phyloP scores from a whole-genome alignment of 2,888 invertebrate genomes.

The Parnassius orleans region DNA sequence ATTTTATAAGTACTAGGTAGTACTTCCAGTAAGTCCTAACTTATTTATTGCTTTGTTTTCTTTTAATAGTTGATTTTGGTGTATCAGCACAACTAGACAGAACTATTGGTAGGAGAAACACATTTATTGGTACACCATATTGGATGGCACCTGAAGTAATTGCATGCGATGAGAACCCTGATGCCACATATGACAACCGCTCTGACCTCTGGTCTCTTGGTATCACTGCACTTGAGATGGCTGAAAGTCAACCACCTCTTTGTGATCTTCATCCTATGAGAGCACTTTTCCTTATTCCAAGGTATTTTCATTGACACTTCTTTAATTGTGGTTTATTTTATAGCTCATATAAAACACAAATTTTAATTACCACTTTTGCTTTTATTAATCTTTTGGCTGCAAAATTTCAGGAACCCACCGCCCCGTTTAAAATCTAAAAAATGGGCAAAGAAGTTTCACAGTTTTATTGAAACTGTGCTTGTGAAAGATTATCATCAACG shows the following conservation, averaged over 20 bases:
- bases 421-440: conserved; percentile 98
- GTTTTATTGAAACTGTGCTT: conserved; percentile 98
- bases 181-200: conserved; percentile 99
- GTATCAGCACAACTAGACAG: conserved; percentile 99
- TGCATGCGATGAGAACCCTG: conserved; percentile 99
- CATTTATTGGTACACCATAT: conserved; percentile 98
- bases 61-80: conserved; percentile 95
- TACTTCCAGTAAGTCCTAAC: conserved; percentile 17
- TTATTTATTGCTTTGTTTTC: conserved; percentile 24
- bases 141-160: conserved; percentile 99
- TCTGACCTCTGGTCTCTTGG: conserved; percentile 95
- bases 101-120: conserved; percentile 99
- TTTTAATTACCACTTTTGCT: not conserved
- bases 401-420: conserved; percentile 89
- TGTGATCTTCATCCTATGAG: conserved; percentile 99
- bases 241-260: conserved; percentile 98
- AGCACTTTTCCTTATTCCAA: conserved; percentile 98
- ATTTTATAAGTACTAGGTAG: not conserved
- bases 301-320: conserved; percentile 42
- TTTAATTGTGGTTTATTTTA: not conserved
- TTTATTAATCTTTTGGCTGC: not conserved
- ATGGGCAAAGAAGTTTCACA: conserved; percentile 98
- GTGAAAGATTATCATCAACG: conserved; percentile 99
- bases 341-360: not conserved
- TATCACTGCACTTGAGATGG: conserved; percentile 99